phyloP scores from a whole-genome alignment of 2,888 invertebrate genomes.

The Diogma glabrata region DNA sequence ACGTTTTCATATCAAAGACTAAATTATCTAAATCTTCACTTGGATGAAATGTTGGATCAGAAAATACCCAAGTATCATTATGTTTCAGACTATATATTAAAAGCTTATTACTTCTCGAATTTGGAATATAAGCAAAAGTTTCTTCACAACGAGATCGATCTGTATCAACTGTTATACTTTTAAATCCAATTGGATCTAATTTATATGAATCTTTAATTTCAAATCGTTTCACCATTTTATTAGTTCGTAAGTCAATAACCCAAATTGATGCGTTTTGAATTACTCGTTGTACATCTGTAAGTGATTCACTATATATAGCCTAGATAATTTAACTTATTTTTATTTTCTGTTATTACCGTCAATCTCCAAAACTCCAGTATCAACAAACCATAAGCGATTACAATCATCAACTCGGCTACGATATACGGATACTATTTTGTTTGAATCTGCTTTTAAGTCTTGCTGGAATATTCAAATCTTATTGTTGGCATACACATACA shows the following conservation, averaged over 20 bases:
- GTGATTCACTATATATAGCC: no score
- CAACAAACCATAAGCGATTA: slow-evolving; percentile 66
- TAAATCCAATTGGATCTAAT: slow-evolving; percentile 36
- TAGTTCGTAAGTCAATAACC: slow-evolving; percentile 52
- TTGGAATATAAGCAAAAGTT: slow-evolving; percentile 59
- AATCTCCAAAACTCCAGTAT: slow-evolving; percentile 60
- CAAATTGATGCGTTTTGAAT: slow-evolving; percentile 51
- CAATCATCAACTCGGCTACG: slow-evolving; percentile 58
- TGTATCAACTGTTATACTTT: slow-evolving; percentile 58
- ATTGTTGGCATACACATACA: background rate
- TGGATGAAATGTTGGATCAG: background rate
- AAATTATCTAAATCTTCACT: background rate
- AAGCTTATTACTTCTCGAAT: slow-evolving; percentile 27
- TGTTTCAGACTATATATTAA: slow-evolving; percentile 41
- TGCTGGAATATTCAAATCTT: no score
- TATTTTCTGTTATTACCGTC: slow-evolving; percentile 44
- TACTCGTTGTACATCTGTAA: background rate
- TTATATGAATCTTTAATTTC: slow-evolving; percentile 33
- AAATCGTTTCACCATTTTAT: slow-evolving; percentile 46
- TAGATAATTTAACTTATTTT: no score
- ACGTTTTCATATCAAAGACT: background rate
- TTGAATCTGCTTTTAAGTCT: slow-evolving; percentile 17
- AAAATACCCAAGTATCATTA: slow-evolving; percentile 48
- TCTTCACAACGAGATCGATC: slow-evolving; percentile 43
- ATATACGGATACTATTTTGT: slow-evolving; percentile 52